These are phyloP conservation scores for Aphidius colemani DNA, from an alignment of 2,888 invertebrate species.

Conservation along the genomic window DNA sequence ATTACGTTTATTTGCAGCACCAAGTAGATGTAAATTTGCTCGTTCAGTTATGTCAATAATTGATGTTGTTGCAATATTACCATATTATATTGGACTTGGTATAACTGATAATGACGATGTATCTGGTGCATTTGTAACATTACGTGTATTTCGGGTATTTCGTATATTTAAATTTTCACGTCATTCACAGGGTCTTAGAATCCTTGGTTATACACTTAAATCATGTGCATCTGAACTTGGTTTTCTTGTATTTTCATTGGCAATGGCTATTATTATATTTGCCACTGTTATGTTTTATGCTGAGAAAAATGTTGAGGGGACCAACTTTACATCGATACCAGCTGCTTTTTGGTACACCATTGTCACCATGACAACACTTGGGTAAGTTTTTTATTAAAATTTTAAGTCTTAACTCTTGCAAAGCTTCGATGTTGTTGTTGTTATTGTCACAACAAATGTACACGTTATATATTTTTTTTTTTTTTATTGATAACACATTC, in stretches of 20 bases:
- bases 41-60: slow-evolving; percentile 99
- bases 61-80: slow-evolving; percentile 98
- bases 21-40: slow-evolving; percentile 96
- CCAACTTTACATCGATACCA: slow-evolving; percentile 98
- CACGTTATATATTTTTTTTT: neutral
- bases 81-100: slow-evolving; percentile 97
- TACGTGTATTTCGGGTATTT: slow-evolving; percentile 98
- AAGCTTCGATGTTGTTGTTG: slow-evolving; percentile 28
- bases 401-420: slow-evolving; percentile 9
- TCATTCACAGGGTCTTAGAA: slow-evolving; percentile 97
- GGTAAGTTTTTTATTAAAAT: slow-evolving; percentile 82
- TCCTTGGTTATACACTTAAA: slow-evolving; percentile 98
- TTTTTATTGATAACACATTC: too few relatives aligned
- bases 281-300: slow-evolving; percentile 99
- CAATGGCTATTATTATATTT: slow-evolving; percentile 99
- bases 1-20: slow-evolving; percentile 95
- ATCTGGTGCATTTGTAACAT: slow-evolving; percentile 97
- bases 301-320: slow-evolving; percentile 96
- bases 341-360: slow-evolving; percentile 99
- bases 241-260: slow-evolving; percentile 97
- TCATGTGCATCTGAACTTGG: slow-evolving; percentile 99
- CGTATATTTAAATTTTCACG: slow-evolving; percentile 99
- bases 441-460: neutral
- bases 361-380: slow-evolving; percentile 99
- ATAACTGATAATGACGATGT: slow-evolving; percentile 98